Percentiles rank a stretch among this genome's conserved stretches.
Evolutionary conservation across 2,113 vertebrate species (phyloP).

Genomic region (Xenus cinereus): DNA sequence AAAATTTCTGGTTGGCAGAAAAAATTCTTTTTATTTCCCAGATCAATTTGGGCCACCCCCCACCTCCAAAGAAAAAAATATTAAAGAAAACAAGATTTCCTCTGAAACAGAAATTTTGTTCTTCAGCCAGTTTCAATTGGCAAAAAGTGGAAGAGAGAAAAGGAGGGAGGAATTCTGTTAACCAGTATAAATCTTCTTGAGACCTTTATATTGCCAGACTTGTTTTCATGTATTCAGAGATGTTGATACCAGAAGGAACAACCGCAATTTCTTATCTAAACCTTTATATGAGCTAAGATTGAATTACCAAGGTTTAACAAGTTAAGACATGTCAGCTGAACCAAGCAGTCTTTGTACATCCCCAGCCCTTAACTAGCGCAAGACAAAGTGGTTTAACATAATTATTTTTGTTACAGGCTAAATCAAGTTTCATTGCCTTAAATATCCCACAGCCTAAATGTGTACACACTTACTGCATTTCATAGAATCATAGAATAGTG

Average conservation of each 20-base stretch:
- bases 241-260: neutral
- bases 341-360: neutral
- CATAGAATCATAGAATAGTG: neutral
- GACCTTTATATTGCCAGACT: neutral
- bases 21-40: neutral
- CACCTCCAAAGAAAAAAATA: neutral
- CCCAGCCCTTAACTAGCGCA: neutral
- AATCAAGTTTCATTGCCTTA: neutral
- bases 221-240: neutral
- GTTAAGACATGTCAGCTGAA: neutral
- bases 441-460: neutral
- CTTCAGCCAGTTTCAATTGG: neutral
- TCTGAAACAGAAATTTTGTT: neutral
- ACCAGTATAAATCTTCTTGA: neutral
- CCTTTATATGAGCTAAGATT: neutral
- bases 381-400: neutral
- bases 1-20: conserved; percentile 15
- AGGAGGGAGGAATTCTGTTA: neutral
- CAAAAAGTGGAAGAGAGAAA: neutral
- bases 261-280: neutral
- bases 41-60: neutral
- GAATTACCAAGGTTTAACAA: neutral
- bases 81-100: neutral
- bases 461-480: neutral
- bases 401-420: neutral